Evolutionary conservation across 2,888 invertebrate genomes (phyloP).

Genomic region (Agrotis clavis): DNA sequence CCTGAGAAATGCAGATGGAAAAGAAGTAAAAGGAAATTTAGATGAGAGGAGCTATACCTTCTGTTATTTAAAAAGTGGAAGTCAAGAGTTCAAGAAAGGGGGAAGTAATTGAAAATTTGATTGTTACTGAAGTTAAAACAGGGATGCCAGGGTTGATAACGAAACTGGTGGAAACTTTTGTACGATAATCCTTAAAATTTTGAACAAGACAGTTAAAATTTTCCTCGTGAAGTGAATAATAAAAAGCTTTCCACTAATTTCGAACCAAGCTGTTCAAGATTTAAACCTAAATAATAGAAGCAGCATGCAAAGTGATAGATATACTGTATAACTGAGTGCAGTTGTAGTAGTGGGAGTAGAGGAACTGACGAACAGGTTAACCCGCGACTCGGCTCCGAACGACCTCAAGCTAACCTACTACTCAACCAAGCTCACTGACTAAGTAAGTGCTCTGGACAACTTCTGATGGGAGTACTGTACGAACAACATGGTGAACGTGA

Average conservation of each 20-base stretch:
- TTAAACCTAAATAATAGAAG: slow-evolving; percentile 86
- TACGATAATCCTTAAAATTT: slow-evolving; percentile 44
- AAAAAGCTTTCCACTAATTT: slow-evolving; percentile 74
- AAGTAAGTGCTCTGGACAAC: slow-evolving; percentile 86
- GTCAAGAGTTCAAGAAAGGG: slow-evolving; percentile 78
- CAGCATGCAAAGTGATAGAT: slow-evolving; percentile 89
- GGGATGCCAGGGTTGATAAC: slow-evolving; percentile 79
- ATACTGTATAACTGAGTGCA: slow-evolving; percentile 86
- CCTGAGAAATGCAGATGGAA: slow-evolving; percentile 79
- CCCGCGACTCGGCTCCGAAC: slow-evolving; percentile 84
- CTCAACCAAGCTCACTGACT: slow-evolving; percentile 89
- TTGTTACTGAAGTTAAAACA: slow-evolving; percentile 82
- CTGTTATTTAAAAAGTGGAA: slow-evolving; percentile 76
- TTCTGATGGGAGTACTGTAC: slow-evolving; percentile 86
- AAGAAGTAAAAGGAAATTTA: slow-evolving; percentile 75
- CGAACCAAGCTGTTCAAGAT: slow-evolving; percentile 73
- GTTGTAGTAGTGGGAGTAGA: slow-evolving; percentile 85
- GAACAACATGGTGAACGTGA: slow-evolving; percentile 87
- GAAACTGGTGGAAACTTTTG: slow-evolving; percentile 77
- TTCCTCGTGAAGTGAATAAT: slow-evolving; percentile 22
- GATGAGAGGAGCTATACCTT: slow-evolving; percentile 76
- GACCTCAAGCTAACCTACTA: slow-evolving; percentile 89
- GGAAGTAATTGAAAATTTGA: slow-evolving; percentile 82
- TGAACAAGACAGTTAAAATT: slow-evolving; percentile 27
- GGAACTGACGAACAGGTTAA: slow-evolving; percentile 82